Conservation (phyloP, 2,888 invertebrate genomes). For the Pyrgus malvae region DNA sequence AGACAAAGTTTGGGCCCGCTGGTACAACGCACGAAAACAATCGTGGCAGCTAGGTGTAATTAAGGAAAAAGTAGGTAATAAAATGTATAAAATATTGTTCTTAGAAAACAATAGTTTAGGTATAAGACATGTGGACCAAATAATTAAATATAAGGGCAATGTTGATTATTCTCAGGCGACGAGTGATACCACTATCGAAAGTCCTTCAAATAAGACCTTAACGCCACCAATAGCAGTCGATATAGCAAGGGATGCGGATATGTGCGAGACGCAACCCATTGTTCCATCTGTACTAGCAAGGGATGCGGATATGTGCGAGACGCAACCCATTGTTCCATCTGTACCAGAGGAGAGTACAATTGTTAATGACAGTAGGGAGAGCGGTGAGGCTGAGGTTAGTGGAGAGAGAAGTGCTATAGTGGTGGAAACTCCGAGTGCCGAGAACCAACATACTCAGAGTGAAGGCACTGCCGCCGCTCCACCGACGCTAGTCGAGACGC, state of each 20-base stretch:
- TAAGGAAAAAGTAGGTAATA: constrained; percentile 26
- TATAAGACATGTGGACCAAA: constrained; percentile 24
- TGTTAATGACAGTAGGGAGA: too few species aligned
- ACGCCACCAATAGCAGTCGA: neutral
- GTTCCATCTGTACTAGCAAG: neutral
- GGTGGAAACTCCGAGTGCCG: neutral
- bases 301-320: neutral
- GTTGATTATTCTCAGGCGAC: neutral
- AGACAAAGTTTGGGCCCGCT: constrained; percentile 27
- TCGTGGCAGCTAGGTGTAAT: constrained; percentile 23
- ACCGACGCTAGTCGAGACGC: neutral
- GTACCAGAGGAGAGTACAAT: too few species aligned
- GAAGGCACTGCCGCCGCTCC: neutral
- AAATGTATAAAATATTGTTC: constrained; percentile 26
- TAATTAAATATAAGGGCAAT: constrained; percentile 17
- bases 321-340: too few species aligned
- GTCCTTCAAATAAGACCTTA: neutral
- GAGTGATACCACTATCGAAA: neutral
- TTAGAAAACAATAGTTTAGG: neutral
- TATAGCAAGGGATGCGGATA: neutral
- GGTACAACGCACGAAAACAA: constrained; percentile 27
- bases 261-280: neutral
- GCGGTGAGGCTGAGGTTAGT: neutral
- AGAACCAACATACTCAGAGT: neutral
- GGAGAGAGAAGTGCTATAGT: neutral